Evolutionary conservation across 1,140 invertebrate species (phyloP), one percentile per base, ranked within the genome.

Genomic region (Megathymus violae): DNA sequence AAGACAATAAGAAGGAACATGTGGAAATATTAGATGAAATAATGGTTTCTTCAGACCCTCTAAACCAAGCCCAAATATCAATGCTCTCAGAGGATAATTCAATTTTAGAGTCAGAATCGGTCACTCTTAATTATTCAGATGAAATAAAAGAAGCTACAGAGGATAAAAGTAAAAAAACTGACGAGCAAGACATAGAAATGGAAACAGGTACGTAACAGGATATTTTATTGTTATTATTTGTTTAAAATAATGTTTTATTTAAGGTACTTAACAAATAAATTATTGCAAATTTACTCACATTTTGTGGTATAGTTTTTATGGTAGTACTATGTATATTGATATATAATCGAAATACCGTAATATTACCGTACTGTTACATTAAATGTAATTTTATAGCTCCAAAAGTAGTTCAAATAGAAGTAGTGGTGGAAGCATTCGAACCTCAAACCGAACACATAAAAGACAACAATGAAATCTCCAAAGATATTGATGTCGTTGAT

Each of bases 11-110:
- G 14, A 4, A 40, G 63, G 62, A 63, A 36, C 62, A 47, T 5
- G 38, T 31, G 11, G 36, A 38, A 17, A 64, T 11, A 43, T 15
- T 48, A 46, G 46, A 65, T 47, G 16, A 11, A 31, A 16, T 41
- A 11, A 69, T 75, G 59, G 59, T 50, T 44, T 48, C 59, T 7
- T 62, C 22, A 1, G 76, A 86, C 72, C 73, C 72, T 9, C 64
- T 85, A 9, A 80, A 80, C 38, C 76, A 82, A 70, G 78, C 61
- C 13, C 73, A 78, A 5, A 59, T 77, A 1, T 88, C 87, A 0
- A 63, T 88, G 14, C 50, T 88, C 3, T 87, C 85, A 47, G 84
- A 88, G 59, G 87, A 88, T 62, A 83, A 84, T 51, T 86, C 85
- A 11, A 54, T 66, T 6, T 11, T 50, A 14, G 71, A 67, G 13